phyloP scores from a whole-genome alignment of 2,113 vertebrate species.

The Syngnathus floridae region DNA sequence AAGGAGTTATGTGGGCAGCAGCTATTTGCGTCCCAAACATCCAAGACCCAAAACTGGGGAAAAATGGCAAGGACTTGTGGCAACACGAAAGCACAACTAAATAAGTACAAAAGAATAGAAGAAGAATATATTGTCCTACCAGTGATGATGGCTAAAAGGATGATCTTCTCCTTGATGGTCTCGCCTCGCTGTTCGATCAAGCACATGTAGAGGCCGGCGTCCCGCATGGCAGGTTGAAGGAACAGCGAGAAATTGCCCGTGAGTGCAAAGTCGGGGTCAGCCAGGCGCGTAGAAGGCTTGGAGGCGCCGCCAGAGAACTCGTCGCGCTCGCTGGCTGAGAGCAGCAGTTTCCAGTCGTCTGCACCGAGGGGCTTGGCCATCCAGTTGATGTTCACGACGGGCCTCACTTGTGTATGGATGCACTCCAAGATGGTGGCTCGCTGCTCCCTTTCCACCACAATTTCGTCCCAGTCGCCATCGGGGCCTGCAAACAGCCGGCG shows the following conservation, averaged over 20 bases:
- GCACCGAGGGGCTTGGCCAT: slow-evolving; percentile 25
- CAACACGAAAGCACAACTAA: background rate
- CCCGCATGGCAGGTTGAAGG: slow-evolving; percentile 42
- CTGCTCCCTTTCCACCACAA: slow-evolving; percentile 50
- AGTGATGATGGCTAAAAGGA: slow-evolving; percentile 62
- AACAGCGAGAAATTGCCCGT: slow-evolving; percentile 55
- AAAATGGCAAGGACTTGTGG: background rate
- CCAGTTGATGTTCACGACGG: slow-evolving; percentile 53
- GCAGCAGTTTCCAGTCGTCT: slow-evolving; percentile 45
- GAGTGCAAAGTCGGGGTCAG: slow-evolving; percentile 45
- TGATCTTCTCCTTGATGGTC: slow-evolving; percentile 39
- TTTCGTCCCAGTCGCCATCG: slow-evolving; percentile 39
- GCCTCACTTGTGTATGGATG: slow-evolving; percentile 16
- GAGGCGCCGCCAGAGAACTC: slow-evolving; percentile 22
- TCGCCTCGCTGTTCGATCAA: slow-evolving; percentile 31
- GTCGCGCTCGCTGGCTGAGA: slow-evolving; percentile 41
- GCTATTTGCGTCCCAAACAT: background rate
- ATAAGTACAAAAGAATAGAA: no score
- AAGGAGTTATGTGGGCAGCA: background rate
- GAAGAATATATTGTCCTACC: slow-evolving; percentile 41
- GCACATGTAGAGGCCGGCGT: slow-evolving; percentile 61
- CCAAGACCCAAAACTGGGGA: background rate
- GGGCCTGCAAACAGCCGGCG: slow-evolving; percentile 22
- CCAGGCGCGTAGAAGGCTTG: slow-evolving; percentile 33
- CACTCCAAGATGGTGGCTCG: slow-evolving; percentile 50